Evolutionary conservation across 1,140 invertebrate species (phyloP).

Genomic region (Drosophila insularis): DNA sequence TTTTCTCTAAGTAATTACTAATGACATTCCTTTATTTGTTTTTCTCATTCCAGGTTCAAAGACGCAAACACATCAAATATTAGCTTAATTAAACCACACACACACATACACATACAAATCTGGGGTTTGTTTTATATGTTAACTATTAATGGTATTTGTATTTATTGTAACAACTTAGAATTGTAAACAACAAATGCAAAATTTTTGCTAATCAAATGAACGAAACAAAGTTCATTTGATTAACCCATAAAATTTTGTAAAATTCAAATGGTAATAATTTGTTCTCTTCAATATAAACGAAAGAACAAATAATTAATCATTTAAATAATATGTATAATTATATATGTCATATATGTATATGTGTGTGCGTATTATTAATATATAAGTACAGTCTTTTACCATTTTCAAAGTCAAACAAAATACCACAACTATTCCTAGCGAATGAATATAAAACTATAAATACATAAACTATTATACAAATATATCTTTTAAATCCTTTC

Average conservation of each 20-base stretch:
- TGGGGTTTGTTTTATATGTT: slow-evolving; percentile 69
- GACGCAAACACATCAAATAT: slow-evolving; percentile 78
- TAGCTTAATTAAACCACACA: slow-evolving; percentile 62
- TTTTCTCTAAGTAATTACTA: not conserved
- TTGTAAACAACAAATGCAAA: slow-evolving; percentile 6
- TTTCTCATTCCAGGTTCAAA: slow-evolving; percentile 69
- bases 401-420: slow-evolving; percentile 58
- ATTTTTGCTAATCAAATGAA: slow-evolving; percentile 56
- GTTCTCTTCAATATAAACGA: not conserved
- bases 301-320: not conserved
- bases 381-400: slow-evolving; percentile 55
- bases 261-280: slow-evolving; percentile 25
- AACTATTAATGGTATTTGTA: slow-evolving; percentile 67
- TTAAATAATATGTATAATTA: slow-evolving; percentile 13
- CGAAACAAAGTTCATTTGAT: slow-evolving; percentile 43
- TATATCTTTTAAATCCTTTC: slow-evolving; percentile 34
- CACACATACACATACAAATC: slow-evolving; percentile 22
- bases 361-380: slow-evolving; percentile 61
- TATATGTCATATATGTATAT: not conserved
- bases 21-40: slow-evolving; percentile 16
- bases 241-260: slow-evolving; percentile 42
- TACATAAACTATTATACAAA: too few species aligned
- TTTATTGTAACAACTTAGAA: slow-evolving; percentile 63
- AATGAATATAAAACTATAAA: slow-evolving; percentile 37
- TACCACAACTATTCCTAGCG: slow-evolving; percentile 51